Evolutionary conservation across 2,797 vertebrate genomes (phyloP).

Genomic region (Synanceia verrucosa): DNA sequence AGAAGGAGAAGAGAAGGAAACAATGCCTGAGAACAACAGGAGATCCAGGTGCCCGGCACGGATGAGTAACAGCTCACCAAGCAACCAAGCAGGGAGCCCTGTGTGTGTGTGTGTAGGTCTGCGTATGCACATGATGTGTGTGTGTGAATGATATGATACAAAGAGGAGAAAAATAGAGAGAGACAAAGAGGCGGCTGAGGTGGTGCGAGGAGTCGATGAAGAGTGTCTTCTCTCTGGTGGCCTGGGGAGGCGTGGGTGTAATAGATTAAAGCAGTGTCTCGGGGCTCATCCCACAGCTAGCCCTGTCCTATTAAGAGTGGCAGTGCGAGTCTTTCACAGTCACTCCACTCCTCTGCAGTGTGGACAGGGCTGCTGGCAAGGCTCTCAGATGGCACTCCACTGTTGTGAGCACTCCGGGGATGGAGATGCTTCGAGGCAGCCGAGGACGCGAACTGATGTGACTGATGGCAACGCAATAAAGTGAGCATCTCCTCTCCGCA

Average conservation of each 20-base stretch:
- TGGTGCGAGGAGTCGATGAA: constrained; percentile 60
- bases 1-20: constrained; percentile 46
- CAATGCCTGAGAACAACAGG: constrained; percentile 67
- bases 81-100: constrained; percentile 24
- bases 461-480: constrained; percentile 80
- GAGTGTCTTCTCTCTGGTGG: constrained; percentile 57
- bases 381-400: constrained; percentile 59
- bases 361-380: constrained; percentile 61
- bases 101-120: background rate
- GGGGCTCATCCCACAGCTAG: constrained; percentile 72
- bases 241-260: constrained; percentile 69
- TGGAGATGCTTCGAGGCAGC: constrained; percentile 61
- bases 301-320: constrained; percentile 73
- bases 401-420: constrained; percentile 45
- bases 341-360: constrained; percentile 54
- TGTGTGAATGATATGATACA: background rate
- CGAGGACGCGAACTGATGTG: constrained; percentile 75
- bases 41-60: constrained; percentile 45
- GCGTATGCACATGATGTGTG: constrained; percentile 19
- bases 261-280: constrained; percentile 74
- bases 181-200: constrained; percentile 21
- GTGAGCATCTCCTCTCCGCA: constrained; percentile 61
- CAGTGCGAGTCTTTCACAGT: constrained; percentile 63
- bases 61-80: constrained; percentile 51
- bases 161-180: too few species aligned